Percentiles rank a stretch among this genome's conserved stretches.
phyloP scores from a whole-genome alignment of 1,140 invertebrate species.

The Manduca sexta region DNA sequence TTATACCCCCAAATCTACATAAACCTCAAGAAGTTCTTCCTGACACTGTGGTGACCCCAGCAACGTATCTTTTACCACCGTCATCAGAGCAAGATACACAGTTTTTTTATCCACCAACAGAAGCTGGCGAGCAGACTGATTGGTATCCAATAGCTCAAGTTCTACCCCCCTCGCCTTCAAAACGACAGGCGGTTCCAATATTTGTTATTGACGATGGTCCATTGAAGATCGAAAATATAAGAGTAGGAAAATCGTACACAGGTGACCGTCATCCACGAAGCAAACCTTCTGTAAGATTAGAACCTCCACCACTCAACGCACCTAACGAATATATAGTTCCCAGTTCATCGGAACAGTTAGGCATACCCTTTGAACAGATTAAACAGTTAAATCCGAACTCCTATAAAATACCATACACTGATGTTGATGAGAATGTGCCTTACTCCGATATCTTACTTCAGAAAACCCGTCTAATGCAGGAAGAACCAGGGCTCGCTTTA shows the following conservation, averaged over 20 bases:
- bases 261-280: constrained; percentile 13
- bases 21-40: constrained; percentile 29
- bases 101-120: constrained; percentile 34
- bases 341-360: constrained; percentile 19
- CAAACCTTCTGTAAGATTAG: constrained; percentile 31
- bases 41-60: constrained; percentile 31
- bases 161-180: neutral
- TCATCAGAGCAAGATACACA: constrained; percentile 30
- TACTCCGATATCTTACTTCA: neutral
- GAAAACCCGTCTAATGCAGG: constrained; percentile 4
- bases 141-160: constrained; percentile 52
- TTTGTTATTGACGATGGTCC: constrained; percentile 15
- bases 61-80: constrained; percentile 54
- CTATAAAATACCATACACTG: constrained; percentile 3
- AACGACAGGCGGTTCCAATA: constrained; percentile 16
- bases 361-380: constrained; percentile 23
- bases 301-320: constrained; percentile 33
- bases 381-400: constrained; percentile 19
- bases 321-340: constrained; percentile 25
- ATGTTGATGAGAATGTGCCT: constrained; percentile 1
- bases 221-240: constrained; percentile 15
- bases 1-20: constrained; percentile 42
- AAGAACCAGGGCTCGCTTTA: constrained; percentile 20
- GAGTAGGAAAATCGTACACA: constrained; percentile 28
- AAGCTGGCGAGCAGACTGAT: constrained; percentile 44